Percentiles rank a stretch among this genome's conserved stretches.
phyloP scores from a whole-genome alignment of 2,797 vertebrate genomes.

The Mus spretus region DNA sequence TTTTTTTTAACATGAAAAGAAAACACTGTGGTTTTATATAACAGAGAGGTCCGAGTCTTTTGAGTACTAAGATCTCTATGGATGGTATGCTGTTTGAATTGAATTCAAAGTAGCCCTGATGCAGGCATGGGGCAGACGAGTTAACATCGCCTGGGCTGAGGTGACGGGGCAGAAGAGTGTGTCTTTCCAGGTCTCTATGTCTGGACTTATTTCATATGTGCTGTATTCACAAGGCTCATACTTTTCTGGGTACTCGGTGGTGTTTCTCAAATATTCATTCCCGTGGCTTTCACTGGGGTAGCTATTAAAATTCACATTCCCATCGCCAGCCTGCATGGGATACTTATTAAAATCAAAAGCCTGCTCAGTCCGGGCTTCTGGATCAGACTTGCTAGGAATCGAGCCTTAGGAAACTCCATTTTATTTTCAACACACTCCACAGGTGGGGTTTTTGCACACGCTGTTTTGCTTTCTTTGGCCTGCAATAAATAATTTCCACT shows the following conservation, averaged over 20 bases:
- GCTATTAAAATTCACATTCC: constrained; percentile 26
- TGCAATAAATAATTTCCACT: constrained; percentile 47
- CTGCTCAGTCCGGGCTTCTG: neutral
- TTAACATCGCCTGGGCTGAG: neutral
- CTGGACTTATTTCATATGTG: neutral
- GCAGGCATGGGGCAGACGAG: neutral
- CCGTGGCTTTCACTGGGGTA: neutral
- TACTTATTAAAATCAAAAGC: constrained; percentile 30
- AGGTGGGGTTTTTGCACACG: neutral
- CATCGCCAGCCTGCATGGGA: neutral
- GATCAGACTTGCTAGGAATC: constrained; percentile 27
- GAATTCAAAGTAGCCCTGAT: neutral
- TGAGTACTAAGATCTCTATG: constrained; percentile 6
- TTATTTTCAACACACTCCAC: constrained; percentile 17
- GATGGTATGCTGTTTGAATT: neutral
- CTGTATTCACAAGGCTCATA: neutral
- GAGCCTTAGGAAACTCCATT: constrained; percentile 1
- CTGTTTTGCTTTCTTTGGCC: constrained; percentile 9
- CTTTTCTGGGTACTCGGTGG: neutral
- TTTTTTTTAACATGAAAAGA: neutral
- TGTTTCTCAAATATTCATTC: constrained; percentile 43
- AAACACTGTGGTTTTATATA: neutral
- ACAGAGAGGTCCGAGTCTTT: neutral
- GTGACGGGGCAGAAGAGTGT: rapidly evolving
- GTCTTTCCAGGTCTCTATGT: neutral